These are phyloP conservation scores for Neogobius melanostomus DNA, from an alignment of 2,113 vertebrate genomes.

Conservation along the genomic window DNA sequence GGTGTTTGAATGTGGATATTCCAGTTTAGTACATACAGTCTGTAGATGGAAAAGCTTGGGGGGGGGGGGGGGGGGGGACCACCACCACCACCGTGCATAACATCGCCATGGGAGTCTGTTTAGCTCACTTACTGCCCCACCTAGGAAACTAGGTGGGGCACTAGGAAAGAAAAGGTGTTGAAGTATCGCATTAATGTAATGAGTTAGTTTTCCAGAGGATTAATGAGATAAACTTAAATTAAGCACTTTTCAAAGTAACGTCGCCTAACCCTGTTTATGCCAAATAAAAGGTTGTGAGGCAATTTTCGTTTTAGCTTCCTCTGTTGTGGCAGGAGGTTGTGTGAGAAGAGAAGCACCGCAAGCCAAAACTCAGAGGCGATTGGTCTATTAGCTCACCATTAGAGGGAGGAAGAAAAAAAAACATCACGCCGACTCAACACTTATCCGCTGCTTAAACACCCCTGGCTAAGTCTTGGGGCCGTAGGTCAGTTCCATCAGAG, in stretches of 20 bases:
- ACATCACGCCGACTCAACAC: slow-evolving; percentile 49
- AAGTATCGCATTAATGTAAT: too few species aligned
- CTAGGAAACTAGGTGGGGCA: too few species aligned
- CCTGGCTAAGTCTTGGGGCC: slow-evolving; percentile 32
- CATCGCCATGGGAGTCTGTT: too few species aligned
- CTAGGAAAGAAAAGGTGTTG: too few species aligned
- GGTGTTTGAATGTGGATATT: too few species aligned
- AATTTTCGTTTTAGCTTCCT: not conserved
- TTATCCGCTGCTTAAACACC: slow-evolving; percentile 54
- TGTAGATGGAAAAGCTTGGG: too few species aligned
- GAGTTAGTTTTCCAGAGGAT: too few species aligned
- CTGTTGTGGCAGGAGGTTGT: slow-evolving; percentile 20
- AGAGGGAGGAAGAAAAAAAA: slow-evolving; percentile 30
- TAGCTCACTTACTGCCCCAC: too few species aligned
- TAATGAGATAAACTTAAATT: too few species aligned
- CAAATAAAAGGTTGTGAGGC: not conserved
- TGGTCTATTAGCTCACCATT: slow-evolving; percentile 56
- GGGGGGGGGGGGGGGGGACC: too few species aligned
- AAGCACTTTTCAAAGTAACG: not conserved
- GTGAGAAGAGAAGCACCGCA: slow-evolving; percentile 31
- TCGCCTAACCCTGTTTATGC: not conserved
- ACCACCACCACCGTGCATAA: too few species aligned
- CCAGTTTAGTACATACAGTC: too few species aligned
- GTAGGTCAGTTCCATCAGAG: slow-evolving; percentile 47
- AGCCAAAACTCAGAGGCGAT: slow-evolving; percentile 32